A percentile compares a stretch with the other conserved stretches of the same genome.
phyloP scores from a whole-genome alignment of 2,888 invertebrate genomes.

The Lithophane semibrunnea region DNA sequence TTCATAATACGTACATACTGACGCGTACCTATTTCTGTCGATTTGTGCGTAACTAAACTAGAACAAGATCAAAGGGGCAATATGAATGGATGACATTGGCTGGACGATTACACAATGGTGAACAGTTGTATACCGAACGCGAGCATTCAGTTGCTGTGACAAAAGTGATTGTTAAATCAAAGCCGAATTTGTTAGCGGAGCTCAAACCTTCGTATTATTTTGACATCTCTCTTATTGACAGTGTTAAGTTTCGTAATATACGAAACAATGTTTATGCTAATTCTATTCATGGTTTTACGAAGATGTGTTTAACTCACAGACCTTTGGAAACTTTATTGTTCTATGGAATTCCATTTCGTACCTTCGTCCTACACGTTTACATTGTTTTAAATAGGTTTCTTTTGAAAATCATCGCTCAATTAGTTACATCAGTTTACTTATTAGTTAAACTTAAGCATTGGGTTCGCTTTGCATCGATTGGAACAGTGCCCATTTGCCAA shows the following conservation, averaged over 20 bases:
- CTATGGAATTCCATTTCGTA: neutral
- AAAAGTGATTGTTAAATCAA: slow-evolving; percentile 69
- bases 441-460: neutral
- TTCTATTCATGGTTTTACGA: slow-evolving; percentile 48
- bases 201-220: slow-evolving; percentile 71
- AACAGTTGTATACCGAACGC: slow-evolving; percentile 27
- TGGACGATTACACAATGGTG: slow-evolving; percentile 56
- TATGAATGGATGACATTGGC: slow-evolving; percentile 68
- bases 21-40: slow-evolving; percentile 43
- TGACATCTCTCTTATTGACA: slow-evolving; percentile 43
- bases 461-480: slow-evolving; percentile 21
- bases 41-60: slow-evolving; percentile 61
- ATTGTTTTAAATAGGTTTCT: slow-evolving; percentile 1
- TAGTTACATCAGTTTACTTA: neutral
- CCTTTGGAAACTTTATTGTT: slow-evolving; percentile 23
- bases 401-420: neutral
- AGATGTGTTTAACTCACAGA: slow-evolving; percentile 21
- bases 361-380: neutral
- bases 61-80: slow-evolving; percentile 64
- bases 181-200: slow-evolving; percentile 77
- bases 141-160: slow-evolving; percentile 41
- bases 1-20: slow-evolving; percentile 55
- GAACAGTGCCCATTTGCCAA: slow-evolving; percentile 48
- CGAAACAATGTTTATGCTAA: slow-evolving; percentile 44
- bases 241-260: slow-evolving; percentile 30